These are phyloP conservation scores for Sapajus apella DNA, from an alignment of 2,113 vertebrate genomes.

Conservation along the genomic window DNA sequence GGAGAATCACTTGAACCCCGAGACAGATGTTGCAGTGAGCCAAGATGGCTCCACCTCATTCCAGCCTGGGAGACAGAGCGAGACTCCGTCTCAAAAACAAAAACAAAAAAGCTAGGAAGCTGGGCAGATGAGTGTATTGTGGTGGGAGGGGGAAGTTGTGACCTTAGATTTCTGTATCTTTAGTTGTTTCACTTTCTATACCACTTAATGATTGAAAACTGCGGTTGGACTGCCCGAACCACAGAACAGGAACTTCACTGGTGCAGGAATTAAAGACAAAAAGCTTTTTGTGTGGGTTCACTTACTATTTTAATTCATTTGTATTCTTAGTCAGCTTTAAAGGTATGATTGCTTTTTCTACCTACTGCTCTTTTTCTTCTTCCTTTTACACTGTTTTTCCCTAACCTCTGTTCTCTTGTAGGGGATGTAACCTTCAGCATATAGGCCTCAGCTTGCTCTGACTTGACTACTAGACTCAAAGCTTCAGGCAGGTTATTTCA, in stretches of 20 bases:
- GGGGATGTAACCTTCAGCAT: accelerated
- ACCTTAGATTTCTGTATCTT: not conserved
- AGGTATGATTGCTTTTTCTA: not conserved
- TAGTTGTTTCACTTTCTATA: not conserved
- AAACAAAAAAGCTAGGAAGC: not conserved
- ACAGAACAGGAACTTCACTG: conserved; percentile 58
- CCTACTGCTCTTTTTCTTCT: not conserved
- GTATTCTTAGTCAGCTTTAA: not conserved
- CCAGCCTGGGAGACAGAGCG: too few relatives aligned
- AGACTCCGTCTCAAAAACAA: not conserved
- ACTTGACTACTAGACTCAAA: too few relatives aligned
- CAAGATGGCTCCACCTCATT: too few relatives aligned
- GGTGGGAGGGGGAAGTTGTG: too few relatives aligned
- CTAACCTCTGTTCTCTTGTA: not conserved
- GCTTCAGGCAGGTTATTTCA: not conserved
- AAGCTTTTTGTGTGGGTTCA: conserved; percentile 41
- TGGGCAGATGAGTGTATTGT: not conserved
- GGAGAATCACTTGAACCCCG: too few relatives aligned
- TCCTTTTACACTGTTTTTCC: not conserved
- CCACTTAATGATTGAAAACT: not conserved
- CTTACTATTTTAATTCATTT: not conserved
- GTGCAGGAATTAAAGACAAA: not conserved
- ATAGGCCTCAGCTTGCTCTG: not conserved
- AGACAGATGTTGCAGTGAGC: too few relatives aligned
- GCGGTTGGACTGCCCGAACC: conserved; percentile 31